Base-by-base conservation (phyloP, 64 coral and sea anemone species). In the Montipora efflorescens region DNA sequence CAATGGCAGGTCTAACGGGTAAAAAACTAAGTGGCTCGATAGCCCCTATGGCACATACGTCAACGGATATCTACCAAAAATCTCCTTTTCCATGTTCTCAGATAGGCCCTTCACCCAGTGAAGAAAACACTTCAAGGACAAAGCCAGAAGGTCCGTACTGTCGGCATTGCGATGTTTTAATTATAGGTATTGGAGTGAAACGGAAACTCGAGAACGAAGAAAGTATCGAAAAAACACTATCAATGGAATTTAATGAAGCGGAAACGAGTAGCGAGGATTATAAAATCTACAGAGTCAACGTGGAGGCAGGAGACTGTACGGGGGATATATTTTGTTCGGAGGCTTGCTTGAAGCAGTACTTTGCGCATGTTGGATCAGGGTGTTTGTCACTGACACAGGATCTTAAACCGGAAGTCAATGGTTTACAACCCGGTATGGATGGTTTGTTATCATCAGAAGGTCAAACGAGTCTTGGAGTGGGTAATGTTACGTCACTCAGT, bases 321-420 rank as follows among this genome's bases (percentile, higher is more conserved):
- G 80, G 95, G 59, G 98, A 96, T 23, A 88, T 94, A 79, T 99
- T 99, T 77, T 99, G 98, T 75, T 96, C 98, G 52, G 95, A 96
- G 76, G 91, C 87, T 14, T 99, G 98, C 90, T 83, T 99, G 66
- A 99, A 99, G 80, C 98, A 99, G 73, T 99, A 99, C 78, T 94
- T 94, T 75, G 88, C 95, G 14, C 86, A 91, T 71, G 81, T 94
- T 20, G 92, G 77, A 12, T 93, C 97, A 9, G 88, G 68, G 14
- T 71, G 91, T 69, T 76, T 89, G 45, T 94, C 90, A 1, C 89
- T 94, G 7, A 91, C 88, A 53, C 70, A 87, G 45, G 66, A 91
- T 12, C 71, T 68, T 9, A 88, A 94, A 70, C 61, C 85, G 44
- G 58, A 74, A 3, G n/a, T 55, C 47, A 96, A 72, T 74, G 82